Base-by-base conservation (phyloP, 1,140 invertebrate species). In the Drosophila triauraria region DNA sequence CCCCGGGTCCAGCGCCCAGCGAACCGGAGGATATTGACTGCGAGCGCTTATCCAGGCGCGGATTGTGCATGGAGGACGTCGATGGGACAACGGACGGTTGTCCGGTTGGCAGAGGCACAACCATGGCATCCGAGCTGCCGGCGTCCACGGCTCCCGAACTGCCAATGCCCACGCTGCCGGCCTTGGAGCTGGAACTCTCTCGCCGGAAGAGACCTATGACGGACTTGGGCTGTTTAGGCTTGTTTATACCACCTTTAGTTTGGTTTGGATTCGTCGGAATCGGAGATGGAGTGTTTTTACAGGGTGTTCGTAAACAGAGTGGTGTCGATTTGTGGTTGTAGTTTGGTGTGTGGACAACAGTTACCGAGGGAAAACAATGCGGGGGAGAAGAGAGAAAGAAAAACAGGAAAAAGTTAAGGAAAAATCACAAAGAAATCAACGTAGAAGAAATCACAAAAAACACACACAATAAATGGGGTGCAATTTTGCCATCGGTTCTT, bases 131-230 rank as follows among this genome's bases (percentile, higher is more conserved):
- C 17, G 85, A 68, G 35, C 72, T 58, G 51, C 64, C 75, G 71
- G 87, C 75, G 43, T 86, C 91, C 44, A 76, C 65, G 15, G 72
- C 53, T 42, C 82, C 86, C 30, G 62, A 63, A 46, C 81, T 81
- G 25, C 63, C 94, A 86, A 92, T 60, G 47, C 80, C 81, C 40
- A 80, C 56, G 63, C 84, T 91, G 75, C 90, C 91, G 93, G 78
- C 93, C 92, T 93, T 94, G 0, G 95, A 95, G 75, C 95, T 94
- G 64, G 94, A 93, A 91, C 95, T 95, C 90, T 95, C 95, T 82
- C 95, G 94, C 82, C 95, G 94, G 92, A 96, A 96, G 44, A 96
- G 94, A 94, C 95, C 95, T 94, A 96, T 95, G 93, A 96, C 95
- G 93, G 95, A 95, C 93, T 95, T 95, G 71, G 95, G 94, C 93